Evolutionary conservation across 2,113 vertebrate species (phyloP), one percentile per base, ranked within the genome.

Genomic region (Python bivittatus): DNA sequence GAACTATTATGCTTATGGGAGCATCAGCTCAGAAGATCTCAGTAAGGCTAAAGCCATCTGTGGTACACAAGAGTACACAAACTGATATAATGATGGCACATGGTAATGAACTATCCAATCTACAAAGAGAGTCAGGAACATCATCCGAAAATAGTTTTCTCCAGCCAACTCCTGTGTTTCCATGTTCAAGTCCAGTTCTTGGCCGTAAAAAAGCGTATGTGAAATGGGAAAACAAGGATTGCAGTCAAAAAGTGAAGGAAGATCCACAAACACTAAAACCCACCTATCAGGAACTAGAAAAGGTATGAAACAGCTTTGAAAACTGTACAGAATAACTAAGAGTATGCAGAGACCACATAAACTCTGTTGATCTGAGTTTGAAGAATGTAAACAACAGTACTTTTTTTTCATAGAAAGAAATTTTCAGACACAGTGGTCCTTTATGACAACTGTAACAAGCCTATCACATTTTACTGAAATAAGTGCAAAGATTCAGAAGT

Each of bases 141-240:
- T 85, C 58, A 72, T 42, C 79, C 92, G 98, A 98, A 52, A 94
- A 96, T 48, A 92, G 92, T 4, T 96, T 92, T 29, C 95, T 96
- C 64, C 97, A 97, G 84, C 96, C 97, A 4, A 93, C 97, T n/a
- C 92, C 95, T 17, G 61, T 97, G 1, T 96, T 98, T 17, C 91
- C 97, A 1, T 98, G 98, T 84, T 98, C 98, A 87, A 99, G 98
- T 96, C 99, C 99, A 0, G 53, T 99, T 91, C 97, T 98, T 33
- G 96, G 98, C 91, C 98, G 98, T 64, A 99, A 97, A 96, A 98
- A 98, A 87, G 97, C 98, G 0, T 99, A 98, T 91, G 99, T 98
- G 95, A 99, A 98, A 96, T 99, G 99, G 98, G 99, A 99, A 94
- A 99, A 99, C 97, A 98, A 98, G 95, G 98, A 98, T 9, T 98